Evolutionary conservation across 2,113 vertebrate genomes (phyloP).

Genomic region (Cygnus atratus): DNA sequence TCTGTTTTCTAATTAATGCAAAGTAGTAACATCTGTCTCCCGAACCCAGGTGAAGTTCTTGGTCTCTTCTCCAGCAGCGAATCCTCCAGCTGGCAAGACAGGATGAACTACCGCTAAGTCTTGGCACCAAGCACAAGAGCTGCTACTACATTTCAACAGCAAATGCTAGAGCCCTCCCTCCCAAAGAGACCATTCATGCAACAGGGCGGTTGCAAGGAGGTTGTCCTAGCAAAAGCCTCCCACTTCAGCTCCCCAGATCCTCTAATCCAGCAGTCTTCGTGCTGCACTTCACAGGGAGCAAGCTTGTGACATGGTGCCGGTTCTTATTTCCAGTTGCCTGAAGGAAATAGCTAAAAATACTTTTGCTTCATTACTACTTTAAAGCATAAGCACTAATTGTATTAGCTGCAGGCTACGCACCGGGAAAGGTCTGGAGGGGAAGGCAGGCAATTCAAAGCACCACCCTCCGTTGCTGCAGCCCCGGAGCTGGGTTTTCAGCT

Average conservation of each 20-base stretch:
- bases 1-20: not conserved
- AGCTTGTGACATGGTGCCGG: not conserved
- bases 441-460: not conserved
- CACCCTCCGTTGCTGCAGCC: not conserved
- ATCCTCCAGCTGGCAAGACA: not conserved
- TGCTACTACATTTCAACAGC: not conserved
- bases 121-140: not conserved
- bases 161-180: not conserved
- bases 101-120: not conserved
- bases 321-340: not conserved
- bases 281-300: not conserved
- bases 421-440: not conserved
- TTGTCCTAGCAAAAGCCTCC: not conserved
- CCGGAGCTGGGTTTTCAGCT: not conserved
- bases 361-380: conserved; percentile 3
- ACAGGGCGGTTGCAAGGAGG: not conserved
- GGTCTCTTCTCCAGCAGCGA: not conserved
- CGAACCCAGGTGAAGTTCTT: not conserved
- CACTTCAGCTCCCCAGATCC: not conserved
- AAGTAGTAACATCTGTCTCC: not conserved
- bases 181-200: not conserved
- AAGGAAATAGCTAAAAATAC: conserved; percentile 23
- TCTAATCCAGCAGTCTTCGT: not conserved
- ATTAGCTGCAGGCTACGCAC: not conserved
- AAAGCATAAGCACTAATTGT: not conserved